phyloP scores from a whole-genome alignment of 1,140 invertebrate genomes.

The Chionoecetes opilio region DNA sequence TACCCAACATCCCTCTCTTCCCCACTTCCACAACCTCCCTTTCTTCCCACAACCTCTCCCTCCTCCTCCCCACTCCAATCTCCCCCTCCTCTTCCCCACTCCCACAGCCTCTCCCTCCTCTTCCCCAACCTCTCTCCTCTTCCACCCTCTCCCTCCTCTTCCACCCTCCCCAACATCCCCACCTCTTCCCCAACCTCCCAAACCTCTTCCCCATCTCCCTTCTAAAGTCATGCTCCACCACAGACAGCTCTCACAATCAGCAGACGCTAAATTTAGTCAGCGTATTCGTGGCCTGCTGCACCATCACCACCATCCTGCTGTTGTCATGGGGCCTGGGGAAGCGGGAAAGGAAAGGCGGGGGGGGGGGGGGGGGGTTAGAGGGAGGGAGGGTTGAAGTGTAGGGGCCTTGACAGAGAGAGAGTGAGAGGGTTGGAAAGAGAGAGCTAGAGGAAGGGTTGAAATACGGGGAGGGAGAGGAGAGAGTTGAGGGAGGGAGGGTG shows the following conservation, averaged over 20 bases:
- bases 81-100: no score
- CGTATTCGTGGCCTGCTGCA: neutral
- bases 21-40: no score
- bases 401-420: neutral
- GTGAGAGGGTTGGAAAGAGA: neutral
- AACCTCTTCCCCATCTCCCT: no score
- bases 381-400: neutral
- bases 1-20: no score
- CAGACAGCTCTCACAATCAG: neutral
- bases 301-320: neutral
- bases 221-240: neutral
- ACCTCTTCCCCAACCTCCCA: no score
- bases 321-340: neutral
- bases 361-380: neutral
- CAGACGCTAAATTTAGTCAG: neutral
- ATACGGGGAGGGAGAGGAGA: neutral
- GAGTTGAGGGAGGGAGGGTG: neutral
- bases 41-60: no score
- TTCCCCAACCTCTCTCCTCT: no score
- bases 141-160: no score
- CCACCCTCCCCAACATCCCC: no score
- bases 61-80: no score
- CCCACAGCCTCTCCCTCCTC: no score
- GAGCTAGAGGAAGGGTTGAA: neutral
- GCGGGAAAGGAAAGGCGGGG: neutral